A percentile compares a stretch with the other conserved stretches of the same genome.
These are phyloP conservation scores for Lasius platythorax DNA, from an alignment of 2,888 invertebrate species.

Conservation along the genomic window DNA sequence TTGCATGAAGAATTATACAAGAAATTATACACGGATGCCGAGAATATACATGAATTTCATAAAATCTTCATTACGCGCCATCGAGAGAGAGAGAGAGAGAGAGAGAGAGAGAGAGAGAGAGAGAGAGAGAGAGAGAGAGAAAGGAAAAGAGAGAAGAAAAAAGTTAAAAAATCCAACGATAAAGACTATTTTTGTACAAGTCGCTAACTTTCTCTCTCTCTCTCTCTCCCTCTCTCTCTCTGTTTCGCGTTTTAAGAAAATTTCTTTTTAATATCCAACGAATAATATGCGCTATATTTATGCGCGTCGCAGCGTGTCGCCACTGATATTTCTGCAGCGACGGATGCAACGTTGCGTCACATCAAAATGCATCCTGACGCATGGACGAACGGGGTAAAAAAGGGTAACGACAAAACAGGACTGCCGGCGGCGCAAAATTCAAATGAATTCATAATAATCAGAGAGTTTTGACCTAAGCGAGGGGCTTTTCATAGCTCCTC, in stretches of 20 bases:
- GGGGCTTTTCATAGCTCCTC: constrained; percentile 31
- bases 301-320: constrained; percentile 46
- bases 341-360: constrained; percentile 26
- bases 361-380: constrained; percentile 57
- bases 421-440: constrained; percentile 47
- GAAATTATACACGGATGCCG: background rate
- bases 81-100: background rate
- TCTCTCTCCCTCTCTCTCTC: background rate
- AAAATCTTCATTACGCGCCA: background rate
- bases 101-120: background rate
- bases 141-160: background rate
- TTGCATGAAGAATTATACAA: background rate
- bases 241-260: constrained; percentile 20
- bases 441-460: constrained; percentile 65
- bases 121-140: background rate
- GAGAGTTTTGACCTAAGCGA: constrained; percentile 28
- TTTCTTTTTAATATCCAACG: constrained; percentile 42
- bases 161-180: background rate
- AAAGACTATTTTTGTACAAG: background rate
- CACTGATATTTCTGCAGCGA: constrained; percentile 43
- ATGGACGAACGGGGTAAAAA: constrained; percentile 28
- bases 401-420: constrained; percentile 31
- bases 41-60: background rate
- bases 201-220: constrained; percentile 2
- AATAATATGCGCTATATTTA: constrained; percentile 48